Evolutionary conservation across 2,888 invertebrate species (phyloP), one percentile per base, ranked within the genome.

Genomic region (Xestia c-nigrum): DNA sequence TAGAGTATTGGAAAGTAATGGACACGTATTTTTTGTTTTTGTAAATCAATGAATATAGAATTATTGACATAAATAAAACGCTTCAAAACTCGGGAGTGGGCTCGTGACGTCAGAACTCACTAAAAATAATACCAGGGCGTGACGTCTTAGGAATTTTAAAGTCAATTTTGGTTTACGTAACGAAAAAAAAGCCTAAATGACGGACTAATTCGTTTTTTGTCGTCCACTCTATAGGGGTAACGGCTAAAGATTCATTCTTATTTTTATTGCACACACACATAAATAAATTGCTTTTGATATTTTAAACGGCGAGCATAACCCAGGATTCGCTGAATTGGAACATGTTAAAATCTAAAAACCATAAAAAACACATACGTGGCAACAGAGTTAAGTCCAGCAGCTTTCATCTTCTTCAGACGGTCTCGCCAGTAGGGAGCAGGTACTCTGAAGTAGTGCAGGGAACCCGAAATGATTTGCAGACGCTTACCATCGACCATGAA

Each of bases 301-400:
- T 46, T 43, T 10, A 3, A 55, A 55, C 46, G 46, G 46, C 12
- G 46, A 46, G 12, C 46, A 12, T 46, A 46, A 46, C 12, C 46
- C 46, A 12, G 46, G 46, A n/a, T 21, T 55, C 4, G 52, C 6
- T n/a, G n/a, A 61, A 31, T 16, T 70, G 7, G 14, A 38, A 6
- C 19, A 24, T 40, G 10, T 24, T 59, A 40, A 16, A 50, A 74
- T 50, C 0, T 12, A 38, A 7, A 52, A 59, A 43, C n/a, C 16
- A 31, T 9, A 16, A 64, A 16, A 14, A 40, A 38, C 38, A 52
- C 89, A 83, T 90, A 98, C 98, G 99, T 99, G 85, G 98, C 98
- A 0, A 99, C 97, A 3, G 98, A 97, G 94, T 99, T 99, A 19
- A 99, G 97, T 2, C 99, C 99, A 57, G 98, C 98, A 3, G 98